Evolutionary conservation across 1,140 invertebrate species (phyloP), one percentile per base, ranked within the genome.

Genomic region (Drosophila teissieri): DNA sequence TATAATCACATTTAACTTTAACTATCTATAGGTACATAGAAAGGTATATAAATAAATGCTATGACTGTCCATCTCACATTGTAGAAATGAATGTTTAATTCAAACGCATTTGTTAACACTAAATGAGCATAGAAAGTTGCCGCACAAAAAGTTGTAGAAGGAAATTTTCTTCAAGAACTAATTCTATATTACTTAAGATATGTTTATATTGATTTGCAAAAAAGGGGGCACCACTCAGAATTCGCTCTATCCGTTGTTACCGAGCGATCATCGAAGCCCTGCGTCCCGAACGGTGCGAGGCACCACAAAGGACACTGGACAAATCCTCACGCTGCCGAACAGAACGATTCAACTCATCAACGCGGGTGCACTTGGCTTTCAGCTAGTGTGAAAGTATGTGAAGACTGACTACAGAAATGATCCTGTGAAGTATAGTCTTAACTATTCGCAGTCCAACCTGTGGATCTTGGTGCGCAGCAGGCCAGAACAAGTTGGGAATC

Each of bases 381-480:
- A 67, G 31, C 68, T 82, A 61, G 74, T 79, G 79, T 80, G 78
- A 90, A 75, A 85, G 78, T 72, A 82, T 80, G 65, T 74, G 86
- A 85, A 90, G 80, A 90, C 86, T 90, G 72, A 90, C 86, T 90
- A 90, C 86, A 90, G 86, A 90, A 90, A 90, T 90, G 86, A 90
- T 90, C 86, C 86, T 85, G 86, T 90, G 86, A 90, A 90, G 86
- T 90, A 90, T 90, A 90, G 86, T 90, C 86, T 90, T 90, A 89
- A 85, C 1, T 74, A 48, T 27, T 56, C 36, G 22, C 3, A 11
- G n/a, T 22, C 31, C 37, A 53, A 19, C 36, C 14, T 60, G 45
- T n/a, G 31, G 15, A 42, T 67, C 24, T 53, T 56, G 22, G 2
- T 45, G 11, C 11, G 34, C 15, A 0, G 2, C 7, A 0, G 1